Evolutionary conservation across 2,797 vertebrate genomes (phyloP).

Genomic region (Tangara arthus): DNA sequence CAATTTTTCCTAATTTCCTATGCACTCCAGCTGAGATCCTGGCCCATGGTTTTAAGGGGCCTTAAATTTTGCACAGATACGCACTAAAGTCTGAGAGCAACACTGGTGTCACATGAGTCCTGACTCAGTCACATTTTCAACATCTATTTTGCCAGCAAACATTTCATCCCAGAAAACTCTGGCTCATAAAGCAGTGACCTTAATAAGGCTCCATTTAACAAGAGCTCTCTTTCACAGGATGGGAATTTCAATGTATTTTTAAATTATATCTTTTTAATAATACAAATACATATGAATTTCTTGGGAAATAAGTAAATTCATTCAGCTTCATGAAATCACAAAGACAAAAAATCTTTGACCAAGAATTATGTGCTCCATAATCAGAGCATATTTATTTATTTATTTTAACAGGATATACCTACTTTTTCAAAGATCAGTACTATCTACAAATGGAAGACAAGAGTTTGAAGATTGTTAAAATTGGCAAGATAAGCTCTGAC

Average conservation of each 20-base stretch:
- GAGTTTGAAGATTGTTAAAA: constrained; percentile 94
- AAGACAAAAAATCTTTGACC: neutral
- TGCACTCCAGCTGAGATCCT: neutral
- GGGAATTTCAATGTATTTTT: neutral
- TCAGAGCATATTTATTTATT: neutral
- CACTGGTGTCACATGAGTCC: neutral
- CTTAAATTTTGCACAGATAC: neutral
- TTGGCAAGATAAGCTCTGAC: constrained; percentile 93
- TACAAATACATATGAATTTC: neutral
- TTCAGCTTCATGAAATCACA: neutral
- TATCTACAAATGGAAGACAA: constrained; percentile 95
- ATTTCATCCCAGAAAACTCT: constrained; percentile 7
- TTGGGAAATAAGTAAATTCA: neutral
- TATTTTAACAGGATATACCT: constrained; percentile 86
- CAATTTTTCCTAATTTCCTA: neutral
- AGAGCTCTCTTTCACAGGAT: neutral
- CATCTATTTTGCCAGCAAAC: neutral
- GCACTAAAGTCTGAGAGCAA: neutral
- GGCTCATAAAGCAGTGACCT: neutral
- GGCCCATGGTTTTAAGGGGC: neutral
- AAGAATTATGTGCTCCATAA: neutral
- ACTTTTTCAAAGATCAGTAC: constrained; percentile 95
- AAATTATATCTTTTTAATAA: neutral
- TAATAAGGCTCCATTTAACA: neutral
- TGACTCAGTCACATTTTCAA: neutral